phyloP scores from a whole-genome alignment of 2,113 vertebrate genomes.

The Xiphophorus hellerii region DNA sequence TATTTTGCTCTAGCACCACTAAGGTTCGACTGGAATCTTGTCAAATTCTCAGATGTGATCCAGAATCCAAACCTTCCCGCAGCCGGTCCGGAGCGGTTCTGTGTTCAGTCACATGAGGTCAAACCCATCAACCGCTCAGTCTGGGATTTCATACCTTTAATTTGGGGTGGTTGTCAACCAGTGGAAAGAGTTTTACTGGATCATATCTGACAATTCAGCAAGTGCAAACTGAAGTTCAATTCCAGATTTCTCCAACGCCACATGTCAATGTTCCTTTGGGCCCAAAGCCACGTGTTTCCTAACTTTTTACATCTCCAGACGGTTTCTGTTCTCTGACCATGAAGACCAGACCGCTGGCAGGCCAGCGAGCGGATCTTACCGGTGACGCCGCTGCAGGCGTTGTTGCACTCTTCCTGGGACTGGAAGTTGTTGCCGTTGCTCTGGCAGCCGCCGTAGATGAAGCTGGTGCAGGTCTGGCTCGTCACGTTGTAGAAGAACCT shows the following conservation, averaged over 20 bases:
- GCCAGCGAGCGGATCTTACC: conserved; percentile 37
- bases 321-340: not conserved
- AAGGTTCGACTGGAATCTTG: not conserved
- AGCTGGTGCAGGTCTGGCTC: conserved; percentile 68
- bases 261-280: too few species aligned
- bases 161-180: too few species aligned
- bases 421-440: conserved; percentile 81
- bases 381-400: conserved; percentile 65
- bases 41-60: not conserved
- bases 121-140: not conserved
- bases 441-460: conserved; percentile 84
- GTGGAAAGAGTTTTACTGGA: too few species aligned
- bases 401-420: conserved; percentile 69
- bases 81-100: not conserved
- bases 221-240: too few species aligned
- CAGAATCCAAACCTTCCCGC: not conserved
- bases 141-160: not conserved
- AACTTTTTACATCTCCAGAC: too few species aligned
- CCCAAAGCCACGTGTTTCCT: too few species aligned
- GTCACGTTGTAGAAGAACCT: conserved; percentile 80
- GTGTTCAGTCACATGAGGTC: not conserved
- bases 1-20: not conserved
- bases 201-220: too few species aligned
- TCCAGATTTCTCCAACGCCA: too few species aligned
- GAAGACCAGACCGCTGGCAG: not conserved